A percentile compares a stretch with the other conserved stretches of the same genome.
phyloP scores from a whole-genome alignment of 2,797 vertebrate species.

The Acanthornis magna region DNA sequence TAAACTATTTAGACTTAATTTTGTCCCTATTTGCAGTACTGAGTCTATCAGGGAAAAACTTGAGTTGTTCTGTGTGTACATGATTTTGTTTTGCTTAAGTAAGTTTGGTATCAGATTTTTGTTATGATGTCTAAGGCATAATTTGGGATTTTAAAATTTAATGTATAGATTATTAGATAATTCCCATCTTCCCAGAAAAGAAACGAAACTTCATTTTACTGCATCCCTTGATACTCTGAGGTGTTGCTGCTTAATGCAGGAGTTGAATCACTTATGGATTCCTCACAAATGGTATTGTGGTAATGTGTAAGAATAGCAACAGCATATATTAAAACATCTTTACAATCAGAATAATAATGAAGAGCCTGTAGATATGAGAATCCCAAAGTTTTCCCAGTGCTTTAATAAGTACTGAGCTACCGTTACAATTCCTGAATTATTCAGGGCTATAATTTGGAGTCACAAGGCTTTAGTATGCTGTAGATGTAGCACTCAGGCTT shows the following conservation, averaged over 20 bases:
- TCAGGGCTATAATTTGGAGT: constrained; percentile 67
- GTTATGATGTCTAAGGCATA: neutral
- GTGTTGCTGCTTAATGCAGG: neutral
- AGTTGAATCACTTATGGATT: constrained; percentile 28
- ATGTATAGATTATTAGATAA: constrained; percentile 22
- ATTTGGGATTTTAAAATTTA: constrained; percentile 41
- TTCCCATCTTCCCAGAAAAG: neutral
- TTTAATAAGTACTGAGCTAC: constrained; percentile 62
- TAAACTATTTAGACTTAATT: constrained; percentile 31
- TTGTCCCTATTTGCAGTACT: neutral
- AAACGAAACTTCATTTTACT: neutral
- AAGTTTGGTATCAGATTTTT: neutral
- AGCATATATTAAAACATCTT: constrained; percentile 34
- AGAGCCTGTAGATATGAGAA: constrained; percentile 48
- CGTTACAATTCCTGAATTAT: constrained; percentile 71
- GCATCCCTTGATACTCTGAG: constrained; percentile 8
- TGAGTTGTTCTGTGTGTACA: neutral
- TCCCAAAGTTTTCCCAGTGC: constrained; percentile 63
- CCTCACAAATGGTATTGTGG: constrained; percentile 18
- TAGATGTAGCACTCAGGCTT: constrained; percentile 54
- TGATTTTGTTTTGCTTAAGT: neutral
- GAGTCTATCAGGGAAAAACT: neutral
- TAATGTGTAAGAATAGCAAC: constrained; percentile 39
- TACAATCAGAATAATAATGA: constrained; percentile 42
- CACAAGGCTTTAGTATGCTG: constrained; percentile 68